These are phyloP conservation scores for Halichoeres trimaculatus DNA, from an alignment of 2,113 vertebrate species.

Conservation along the genomic window DNA sequence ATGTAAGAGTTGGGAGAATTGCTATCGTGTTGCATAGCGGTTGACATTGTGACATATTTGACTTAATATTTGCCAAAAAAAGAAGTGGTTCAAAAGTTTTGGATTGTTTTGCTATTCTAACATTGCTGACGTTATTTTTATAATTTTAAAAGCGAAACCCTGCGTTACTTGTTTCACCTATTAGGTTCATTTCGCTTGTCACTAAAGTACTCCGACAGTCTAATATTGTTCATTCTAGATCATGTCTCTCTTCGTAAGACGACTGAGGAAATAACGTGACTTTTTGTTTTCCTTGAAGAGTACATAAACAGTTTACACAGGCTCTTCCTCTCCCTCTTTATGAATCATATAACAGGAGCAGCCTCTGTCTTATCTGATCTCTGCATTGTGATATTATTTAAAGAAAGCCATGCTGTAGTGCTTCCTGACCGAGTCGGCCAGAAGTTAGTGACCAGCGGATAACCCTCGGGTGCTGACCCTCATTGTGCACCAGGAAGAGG, in stretches of 20 bases:
- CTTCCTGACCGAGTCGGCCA: constrained; percentile 73
- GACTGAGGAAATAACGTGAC: constrained; percentile 33
- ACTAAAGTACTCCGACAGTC: not conserved
- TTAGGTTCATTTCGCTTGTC: not conserved
- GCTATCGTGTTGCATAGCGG: too few relatives aligned
- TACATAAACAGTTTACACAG: constrained; percentile 71
- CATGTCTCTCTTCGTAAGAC: not conserved
- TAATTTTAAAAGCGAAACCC: not conserved
- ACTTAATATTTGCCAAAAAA: too few relatives aligned
- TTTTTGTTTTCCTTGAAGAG: constrained; percentile 42
- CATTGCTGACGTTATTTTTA: too few relatives aligned
- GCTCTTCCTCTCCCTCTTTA: constrained; percentile 64
- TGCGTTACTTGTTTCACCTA: not conserved
- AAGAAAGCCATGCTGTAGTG: constrained; percentile 68
- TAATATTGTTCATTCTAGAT: not conserved
- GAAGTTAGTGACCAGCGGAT: constrained; percentile 73
- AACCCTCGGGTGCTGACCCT: constrained; percentile 63
- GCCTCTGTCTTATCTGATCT: constrained; percentile 77
- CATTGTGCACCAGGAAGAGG: constrained; percentile 60
- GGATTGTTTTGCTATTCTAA: too few relatives aligned
- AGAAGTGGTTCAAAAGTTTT: too few relatives aligned
- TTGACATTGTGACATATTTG: too few relatives aligned
- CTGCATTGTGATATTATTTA: constrained; percentile 81
- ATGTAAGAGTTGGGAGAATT: too few relatives aligned
- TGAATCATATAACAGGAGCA: constrained; percentile 74